Base-by-base conservation (phyloP, 92 coral and sea anemone genomes). In the Epizoanthus ramosus region DNA sequence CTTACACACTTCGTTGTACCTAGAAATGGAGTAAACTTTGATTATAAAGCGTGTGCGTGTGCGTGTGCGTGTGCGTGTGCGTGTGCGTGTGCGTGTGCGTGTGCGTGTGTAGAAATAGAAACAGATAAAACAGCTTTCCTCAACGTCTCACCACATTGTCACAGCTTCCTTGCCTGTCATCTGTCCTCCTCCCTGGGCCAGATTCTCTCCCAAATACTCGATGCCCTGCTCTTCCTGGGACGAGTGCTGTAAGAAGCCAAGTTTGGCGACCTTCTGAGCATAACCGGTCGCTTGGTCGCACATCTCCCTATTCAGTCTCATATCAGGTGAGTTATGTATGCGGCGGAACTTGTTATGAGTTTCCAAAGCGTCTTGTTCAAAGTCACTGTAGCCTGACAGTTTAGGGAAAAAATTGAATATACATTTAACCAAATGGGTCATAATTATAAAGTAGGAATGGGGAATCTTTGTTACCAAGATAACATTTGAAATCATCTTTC, bases 1-100 rank as follows among this genome's bases (percentile, higher is more conserved):
- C 21, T 91, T 85, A 33, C 87, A 87, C 24, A 91, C 86, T 54
- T 91, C 94, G 10, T 91, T 85, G 73, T 91, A 91, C 94, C 94
- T 75, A 41, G 9, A 9, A 43, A n/a, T 50, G 15, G 16, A 50
- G 54, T 50, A 3, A 50, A 43, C 50, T 43, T 43, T 43, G 50
- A 6, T 28, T 28, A 28, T 28, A 28, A 28, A 28, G 13, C 12
- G 6, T 37, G 43, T 37, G 43, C 5, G 6, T 37, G 43, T 37
- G 43, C 5, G 6, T 37, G 43, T 37, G 43, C 5, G 31, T 28
- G 6, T 37, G 43, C 43, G 43, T 45, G 53, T 7, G 13, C 12
- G 6, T 37, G 43, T 37, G 43, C 5, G 6, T 3, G 43, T 37
- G 43, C 5, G 6, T 37, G 43, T 37, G 43, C 5, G 43, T 0